phyloP scores from a whole-genome alignment of 2,113 vertebrate species.

The Etheostoma cragini region DNA sequence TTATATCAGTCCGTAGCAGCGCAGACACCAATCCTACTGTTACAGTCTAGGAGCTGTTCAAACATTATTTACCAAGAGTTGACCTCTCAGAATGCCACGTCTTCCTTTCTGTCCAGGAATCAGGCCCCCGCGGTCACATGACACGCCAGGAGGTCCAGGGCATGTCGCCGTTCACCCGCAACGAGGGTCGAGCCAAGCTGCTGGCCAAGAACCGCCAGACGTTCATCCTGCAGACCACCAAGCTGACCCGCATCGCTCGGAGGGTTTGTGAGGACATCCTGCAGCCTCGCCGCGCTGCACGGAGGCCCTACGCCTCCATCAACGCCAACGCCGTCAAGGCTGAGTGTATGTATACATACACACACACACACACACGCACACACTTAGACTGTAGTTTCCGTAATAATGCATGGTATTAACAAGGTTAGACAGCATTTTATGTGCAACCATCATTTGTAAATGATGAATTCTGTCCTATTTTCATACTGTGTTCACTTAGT shows the following conservation, averaged over 20 bases:
- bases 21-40: neutral
- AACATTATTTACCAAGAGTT: neutral
- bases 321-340: constrained; percentile 96
- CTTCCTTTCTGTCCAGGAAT: constrained; percentile 78
- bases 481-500: neutral
- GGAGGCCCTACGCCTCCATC: constrained; percentile 93
- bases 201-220: constrained; percentile 96
- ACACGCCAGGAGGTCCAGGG: constrained; percentile 93
- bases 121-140: constrained; percentile 87
- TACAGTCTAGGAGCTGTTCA: neutral
- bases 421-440: neutral
- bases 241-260: constrained; percentile 92
- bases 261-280: constrained; percentile 93
- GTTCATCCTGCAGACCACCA: constrained; percentile 94
- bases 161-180: constrained; percentile 91
- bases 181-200: constrained; percentile 92
- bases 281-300: constrained; percentile 90
- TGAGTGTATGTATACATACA: constrained; percentile 86
- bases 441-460: neutral
- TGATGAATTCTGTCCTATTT: neutral
- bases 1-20: neutral
- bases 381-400: neutral
- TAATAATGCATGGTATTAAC: too few species aligned
- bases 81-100: neutral
- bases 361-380: neutral